Conservation (phyloP, 2,797 vertebrate species). For the Rhinoraja longicauda region DNA sequence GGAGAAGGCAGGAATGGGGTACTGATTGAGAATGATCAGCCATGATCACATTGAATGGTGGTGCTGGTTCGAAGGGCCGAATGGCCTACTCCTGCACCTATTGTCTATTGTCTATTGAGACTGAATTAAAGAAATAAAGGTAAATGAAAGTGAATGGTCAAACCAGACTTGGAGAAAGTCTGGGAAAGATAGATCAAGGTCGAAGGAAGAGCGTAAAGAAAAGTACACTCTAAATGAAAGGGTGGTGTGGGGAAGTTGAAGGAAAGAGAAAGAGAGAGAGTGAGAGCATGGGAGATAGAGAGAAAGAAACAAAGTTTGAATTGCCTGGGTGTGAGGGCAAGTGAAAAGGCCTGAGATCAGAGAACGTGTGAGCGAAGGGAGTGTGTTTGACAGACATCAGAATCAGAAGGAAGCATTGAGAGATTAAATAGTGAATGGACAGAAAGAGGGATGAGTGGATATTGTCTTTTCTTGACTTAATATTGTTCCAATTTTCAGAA, state of each 20-base stretch:
- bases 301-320: not conserved
- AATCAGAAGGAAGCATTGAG: not conserved
- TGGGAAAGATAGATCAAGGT: too few species aligned
- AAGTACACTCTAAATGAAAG: not conserved
- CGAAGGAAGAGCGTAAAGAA: not conserved
- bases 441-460: not conserved
- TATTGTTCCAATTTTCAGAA: not conserved
- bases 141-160: not conserved
- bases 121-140: not conserved
- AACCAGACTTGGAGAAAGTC: not conserved
- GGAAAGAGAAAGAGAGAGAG: not conserved
- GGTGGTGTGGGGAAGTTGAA: too few species aligned
- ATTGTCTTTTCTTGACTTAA: not conserved
- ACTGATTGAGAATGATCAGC: too few species aligned
- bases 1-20: too few species aligned
- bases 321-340: not conserved
- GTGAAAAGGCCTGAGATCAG: too few species aligned
- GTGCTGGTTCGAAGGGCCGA: too few species aligned
- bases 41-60: too few species aligned
- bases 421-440: not conserved
- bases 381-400: not conserved
- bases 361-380: not conserved
- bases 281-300: not conserved
- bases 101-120: too few species aligned
- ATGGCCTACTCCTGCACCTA: too few species aligned